Percentiles rank a stretch among this genome's conserved stretches.
These are phyloP conservation scores for Trisateles emortualis DNA, from an alignment of 2,888 invertebrate genomes.

Conservation along the genomic window DNA sequence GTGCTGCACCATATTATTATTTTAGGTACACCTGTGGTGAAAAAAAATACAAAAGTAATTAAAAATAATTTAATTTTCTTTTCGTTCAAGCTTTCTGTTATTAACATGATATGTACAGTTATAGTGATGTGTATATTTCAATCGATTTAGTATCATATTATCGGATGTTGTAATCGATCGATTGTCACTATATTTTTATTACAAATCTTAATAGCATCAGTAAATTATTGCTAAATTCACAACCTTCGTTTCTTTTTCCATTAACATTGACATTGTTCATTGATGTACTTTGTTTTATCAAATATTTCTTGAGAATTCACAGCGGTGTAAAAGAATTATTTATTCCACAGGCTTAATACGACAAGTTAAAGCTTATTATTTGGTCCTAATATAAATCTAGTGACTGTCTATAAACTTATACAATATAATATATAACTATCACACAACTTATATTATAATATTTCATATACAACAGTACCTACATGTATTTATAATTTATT, in stretches of 20 bases:
- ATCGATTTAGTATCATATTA: too few species aligned
- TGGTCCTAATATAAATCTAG: constrained; percentile 66
- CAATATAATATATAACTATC: constrained; percentile 75
- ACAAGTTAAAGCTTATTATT: constrained; percentile 75
- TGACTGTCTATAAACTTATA: constrained; percentile 66
- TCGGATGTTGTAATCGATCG: background rate
- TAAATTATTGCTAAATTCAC: constrained; percentile 33
- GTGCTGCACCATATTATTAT: constrained; percentile 14
- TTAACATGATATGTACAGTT: constrained; percentile 56
- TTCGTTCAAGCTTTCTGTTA: constrained; percentile 31
- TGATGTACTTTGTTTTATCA: constrained; percentile 4
- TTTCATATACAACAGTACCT: constrained; percentile 55
- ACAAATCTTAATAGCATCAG: background rate
- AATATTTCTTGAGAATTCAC: constrained; percentile 10
- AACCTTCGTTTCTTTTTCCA: constrained; percentile 24
- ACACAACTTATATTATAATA: constrained; percentile 68
- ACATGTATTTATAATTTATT: constrained; percentile 59
- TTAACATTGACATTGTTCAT: too few species aligned
- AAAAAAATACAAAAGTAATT: constrained; percentile 26
- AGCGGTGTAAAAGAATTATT: constrained; percentile 21
- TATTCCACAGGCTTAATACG: constrained; percentile 11
- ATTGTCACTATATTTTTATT: background rate
- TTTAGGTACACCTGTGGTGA: constrained; percentile 1
- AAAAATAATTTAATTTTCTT: constrained; percentile 66
- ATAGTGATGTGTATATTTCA: constrained; percentile 1